A percentile compares a stretch with the other conserved stretches of the same genome.
Conservation (phyloP, 2,888 invertebrate species). For the Chesias legatella region DNA sequence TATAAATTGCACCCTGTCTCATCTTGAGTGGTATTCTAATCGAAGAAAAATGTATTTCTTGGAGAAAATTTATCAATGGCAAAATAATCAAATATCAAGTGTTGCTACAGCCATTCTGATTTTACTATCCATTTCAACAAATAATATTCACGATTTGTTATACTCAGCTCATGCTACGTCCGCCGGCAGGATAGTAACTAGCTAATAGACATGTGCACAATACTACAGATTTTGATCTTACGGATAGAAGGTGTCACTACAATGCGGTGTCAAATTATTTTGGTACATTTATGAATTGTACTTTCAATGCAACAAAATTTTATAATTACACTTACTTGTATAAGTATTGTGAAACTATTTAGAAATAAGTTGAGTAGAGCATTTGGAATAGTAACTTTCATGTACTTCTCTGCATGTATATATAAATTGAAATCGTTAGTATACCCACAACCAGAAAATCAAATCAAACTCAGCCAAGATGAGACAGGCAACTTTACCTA, state of each 20-base stretch:
- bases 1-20: slow-evolving; percentile 48
- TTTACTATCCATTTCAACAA: slow-evolving; percentile 9
- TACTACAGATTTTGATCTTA: slow-evolving; percentile 28
- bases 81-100: slow-evolving; percentile 9
- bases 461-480: slow-evolving; percentile 43
- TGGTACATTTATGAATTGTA: slow-evolving; percentile 40
- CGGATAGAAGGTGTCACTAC: slow-evolving; percentile 34
- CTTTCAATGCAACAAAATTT: slow-evolving; percentile 33
- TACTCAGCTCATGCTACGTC: slow-evolving; percentile 21
- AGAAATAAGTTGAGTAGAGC: slow-evolving; percentile 7
- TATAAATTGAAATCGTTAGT: neutral
- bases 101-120: slow-evolving; percentile 6
- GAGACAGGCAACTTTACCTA: slow-evolving; percentile 49
- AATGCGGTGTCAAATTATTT: slow-evolving; percentile 46
- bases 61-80: slow-evolving; percentile 28
- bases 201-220: slow-evolving; percentile 35
- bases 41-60: slow-evolving; percentile 22
- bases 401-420: neutral
- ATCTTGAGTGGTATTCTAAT: slow-evolving; percentile 44
- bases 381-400: slow-evolving; percentile 4
- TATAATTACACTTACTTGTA: neutral
- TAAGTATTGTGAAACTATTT: slow-evolving; percentile 7
- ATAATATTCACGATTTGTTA: slow-evolving; percentile 10
- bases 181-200: slow-evolving; percentile 23
- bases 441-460: slow-evolving; percentile 31